A percentile compares a stretch with the other conserved stretches of the same genome.
Evolutionary conservation across 2,888 invertebrate genomes (phyloP).

Genomic region (Nemurella pictetii): DNA sequence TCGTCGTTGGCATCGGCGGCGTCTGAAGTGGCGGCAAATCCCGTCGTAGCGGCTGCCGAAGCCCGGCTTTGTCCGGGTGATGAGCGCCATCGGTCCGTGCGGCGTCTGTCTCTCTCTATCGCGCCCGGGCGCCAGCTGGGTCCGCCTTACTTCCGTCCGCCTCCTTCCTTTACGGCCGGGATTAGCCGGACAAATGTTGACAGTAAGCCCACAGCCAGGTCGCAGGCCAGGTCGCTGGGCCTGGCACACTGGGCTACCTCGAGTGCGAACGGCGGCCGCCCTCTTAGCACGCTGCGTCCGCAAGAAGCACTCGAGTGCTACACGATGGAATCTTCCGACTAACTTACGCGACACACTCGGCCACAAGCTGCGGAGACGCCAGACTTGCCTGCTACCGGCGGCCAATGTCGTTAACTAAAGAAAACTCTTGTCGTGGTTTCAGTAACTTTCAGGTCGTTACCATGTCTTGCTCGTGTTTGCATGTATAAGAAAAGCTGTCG

Average conservation of each 20-base stretch:
- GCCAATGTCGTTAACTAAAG: too few relatives aligned
- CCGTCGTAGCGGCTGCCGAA: constrained; percentile 22
- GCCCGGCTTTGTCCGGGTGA: constrained; percentile 35
- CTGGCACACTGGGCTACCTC: too few relatives aligned
- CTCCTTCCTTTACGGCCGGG: constrained; percentile 29
- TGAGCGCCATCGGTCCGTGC: constrained; percentile 32
- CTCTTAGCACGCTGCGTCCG: too few relatives aligned
- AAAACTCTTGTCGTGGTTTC: too few relatives aligned
- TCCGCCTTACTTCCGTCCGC: constrained; percentile 7
- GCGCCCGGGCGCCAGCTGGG: neutral
- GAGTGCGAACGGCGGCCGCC: too few relatives aligned
- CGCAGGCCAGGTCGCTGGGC: neutral
- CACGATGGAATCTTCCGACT: too few relatives aligned
- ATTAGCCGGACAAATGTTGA: constrained; percentile 43
- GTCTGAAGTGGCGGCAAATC: constrained; percentile 27
- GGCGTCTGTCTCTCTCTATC: neutral
- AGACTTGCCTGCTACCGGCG: too few relatives aligned
- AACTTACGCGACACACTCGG: too few relatives aligned
- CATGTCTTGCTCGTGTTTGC: neutral
- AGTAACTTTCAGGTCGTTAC: neutral
- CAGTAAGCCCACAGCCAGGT: constrained; percentile 33
- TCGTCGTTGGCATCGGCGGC: neutral
- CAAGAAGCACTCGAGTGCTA: too few relatives aligned
- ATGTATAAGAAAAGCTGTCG: neutral
- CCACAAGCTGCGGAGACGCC: too few relatives aligned